Conservation (phyloP, 2,797 vertebrate genomes). For the Pygocentrus nattereri region DNA sequence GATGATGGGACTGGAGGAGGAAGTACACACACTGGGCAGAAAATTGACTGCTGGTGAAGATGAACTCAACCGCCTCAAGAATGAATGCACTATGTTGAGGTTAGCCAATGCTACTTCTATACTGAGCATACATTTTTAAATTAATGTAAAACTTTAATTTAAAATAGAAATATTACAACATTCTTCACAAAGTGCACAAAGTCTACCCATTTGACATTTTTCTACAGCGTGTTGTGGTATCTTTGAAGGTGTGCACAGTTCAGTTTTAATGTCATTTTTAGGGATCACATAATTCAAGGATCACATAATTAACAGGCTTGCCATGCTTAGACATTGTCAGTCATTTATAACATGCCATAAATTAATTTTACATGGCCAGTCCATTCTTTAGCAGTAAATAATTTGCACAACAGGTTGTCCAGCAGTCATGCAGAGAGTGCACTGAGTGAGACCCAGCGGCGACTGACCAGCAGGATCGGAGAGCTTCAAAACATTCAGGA, state of each 20-base stretch:
- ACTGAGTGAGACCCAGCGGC: constrained; percentile 77
- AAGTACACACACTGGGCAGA: constrained; percentile 76
- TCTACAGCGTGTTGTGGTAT: too few species aligned
- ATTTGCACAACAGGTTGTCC: constrained; percentile 69
- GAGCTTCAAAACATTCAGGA: constrained; percentile 80
- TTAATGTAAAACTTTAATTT: too few species aligned
- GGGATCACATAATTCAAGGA: too few species aligned
- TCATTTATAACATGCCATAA: not conserved
- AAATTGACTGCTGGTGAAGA: constrained; percentile 74
- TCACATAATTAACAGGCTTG: too few species aligned
- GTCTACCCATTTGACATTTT: too few species aligned
- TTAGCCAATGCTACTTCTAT: constrained; percentile 56
- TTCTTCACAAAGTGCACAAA: too few species aligned
- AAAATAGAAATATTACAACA: too few species aligned
- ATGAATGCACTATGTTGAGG: constrained; percentile 79
- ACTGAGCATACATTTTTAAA: too few species aligned
- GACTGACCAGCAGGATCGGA: constrained; percentile 77
- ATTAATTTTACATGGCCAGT: not conserved
- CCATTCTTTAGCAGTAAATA: not conserved
- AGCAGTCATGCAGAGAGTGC: constrained; percentile 77
- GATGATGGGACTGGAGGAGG: constrained; percentile 77
- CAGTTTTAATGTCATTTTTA: too few species aligned
- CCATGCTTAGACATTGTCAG: not conserved
- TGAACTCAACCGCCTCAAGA: constrained; percentile 75
- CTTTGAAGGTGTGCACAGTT: too few species aligned